Evolutionary conservation across 2,113 vertebrate genomes (phyloP).

Genomic region (Marmota flaviventris): DNA sequence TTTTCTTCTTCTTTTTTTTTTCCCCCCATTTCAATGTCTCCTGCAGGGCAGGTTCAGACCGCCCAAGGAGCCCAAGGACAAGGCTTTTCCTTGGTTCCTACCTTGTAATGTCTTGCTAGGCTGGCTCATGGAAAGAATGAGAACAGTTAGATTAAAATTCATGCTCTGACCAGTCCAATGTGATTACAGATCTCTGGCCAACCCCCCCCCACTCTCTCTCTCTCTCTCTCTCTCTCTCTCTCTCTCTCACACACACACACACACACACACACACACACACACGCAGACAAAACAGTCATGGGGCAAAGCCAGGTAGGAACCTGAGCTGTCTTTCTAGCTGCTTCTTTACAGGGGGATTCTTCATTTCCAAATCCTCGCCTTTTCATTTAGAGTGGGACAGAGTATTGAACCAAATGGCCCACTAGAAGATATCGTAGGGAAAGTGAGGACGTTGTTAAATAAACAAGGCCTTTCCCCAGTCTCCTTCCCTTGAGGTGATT

Average conservation of each 20-base stretch:
- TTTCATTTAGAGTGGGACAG: slow-evolving; percentile 4
- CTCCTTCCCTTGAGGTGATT: neutral
- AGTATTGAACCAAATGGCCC: neutral
- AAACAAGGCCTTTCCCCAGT: neutral
- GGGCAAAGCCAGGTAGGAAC: slow-evolving; percentile 90
- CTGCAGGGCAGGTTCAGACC: slow-evolving; percentile 90
- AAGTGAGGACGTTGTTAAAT: neutral
- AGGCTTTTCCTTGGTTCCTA: slow-evolving; percentile 90
- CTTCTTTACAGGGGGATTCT: neutral
- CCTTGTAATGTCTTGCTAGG: slow-evolving; percentile 39
- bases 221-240: too few species aligned
- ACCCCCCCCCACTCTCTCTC: slow-evolving; percentile 67
- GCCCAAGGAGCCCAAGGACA: slow-evolving; percentile 89
- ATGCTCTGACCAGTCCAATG: slow-evolving; percentile 80
- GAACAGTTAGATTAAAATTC: slow-evolving; percentile 40
- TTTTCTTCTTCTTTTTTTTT: neutral
- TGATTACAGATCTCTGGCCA: slow-evolving; percentile 92
- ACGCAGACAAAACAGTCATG: slow-evolving; percentile 88
- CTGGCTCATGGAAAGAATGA: slow-evolving; percentile 69
- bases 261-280: slow-evolving; percentile 55
- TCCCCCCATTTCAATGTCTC: slow-evolving; percentile 79
- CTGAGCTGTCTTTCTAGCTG: neutral
- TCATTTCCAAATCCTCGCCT: neutral
- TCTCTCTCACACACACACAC: too few species aligned
- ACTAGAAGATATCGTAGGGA: neutral